Evolutionary conservation across 2,888 invertebrate species (phyloP), one percentile per base, ranked within the genome.

Genomic region (Zele albiditarsus): DNA sequence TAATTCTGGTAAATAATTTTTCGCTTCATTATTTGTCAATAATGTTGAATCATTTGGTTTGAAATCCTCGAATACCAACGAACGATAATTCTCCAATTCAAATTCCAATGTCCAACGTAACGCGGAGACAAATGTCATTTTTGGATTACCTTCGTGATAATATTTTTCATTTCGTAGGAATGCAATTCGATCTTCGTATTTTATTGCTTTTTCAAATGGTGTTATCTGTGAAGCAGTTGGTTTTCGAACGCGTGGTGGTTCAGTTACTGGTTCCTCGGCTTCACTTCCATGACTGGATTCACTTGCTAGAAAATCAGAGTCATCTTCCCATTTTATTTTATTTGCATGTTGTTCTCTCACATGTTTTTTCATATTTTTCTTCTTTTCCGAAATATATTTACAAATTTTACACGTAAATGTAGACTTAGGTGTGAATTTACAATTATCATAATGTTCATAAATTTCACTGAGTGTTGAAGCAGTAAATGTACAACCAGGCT

Each of bases 1-100:
- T 46, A 91, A 68, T 31, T 88, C 84, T 2, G 94, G 94, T 77
- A 93, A 83, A 84, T 92, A 93, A 31, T 89, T 82, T 0, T 78
- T 76, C 3, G 90, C 75, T 28, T 90, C 86, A 0, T 88, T 84
- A n/a, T 88, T 84, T 16, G 87, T 78, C 31, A 94, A 80, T 38
- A 89, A 76, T 31, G 84, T 84, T 78, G 87, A 89, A n/a, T 82
- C 74, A 78, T 89, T 88, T 20, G 83, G 84, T 16, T 76, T 80
- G 86, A 91, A 90, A 25, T 90, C 83, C 6, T 89, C 80, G 80
- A 91, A 92, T 73, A 92, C 83, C 12, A 79, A 83, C 10, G 86
- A 53, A 57, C 81, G 75, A 74, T 86, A 90, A 82, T 89, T 85
- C 46, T 85, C 79, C 49, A 79, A 57, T 58, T 84, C 84, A 73